Conservation (phyloP, 2,888 invertebrate species). For the Flabesymbios commensalis region DNA sequence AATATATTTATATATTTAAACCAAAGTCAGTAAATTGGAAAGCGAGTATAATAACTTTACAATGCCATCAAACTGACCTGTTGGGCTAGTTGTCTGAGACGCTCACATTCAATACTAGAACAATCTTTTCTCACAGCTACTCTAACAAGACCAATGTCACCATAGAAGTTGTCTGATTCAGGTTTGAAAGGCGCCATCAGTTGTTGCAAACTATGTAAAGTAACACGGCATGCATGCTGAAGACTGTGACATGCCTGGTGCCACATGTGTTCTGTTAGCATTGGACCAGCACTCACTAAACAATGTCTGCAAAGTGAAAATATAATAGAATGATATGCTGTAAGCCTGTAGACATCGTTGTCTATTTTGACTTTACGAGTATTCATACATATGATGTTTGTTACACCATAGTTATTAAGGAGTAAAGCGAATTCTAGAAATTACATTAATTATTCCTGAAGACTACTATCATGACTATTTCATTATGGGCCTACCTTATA, state of each 20-base stretch:
- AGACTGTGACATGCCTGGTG: conserved; percentile 75
- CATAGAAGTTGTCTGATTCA: conserved; percentile 92
- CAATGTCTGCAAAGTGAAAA: conserved; percentile 52
- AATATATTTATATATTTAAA: too few species aligned
- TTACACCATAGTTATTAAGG: too few species aligned
- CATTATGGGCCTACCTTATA: conserved; percentile 70
- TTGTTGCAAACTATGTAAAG: conserved; percentile 80
- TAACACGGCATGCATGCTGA: conserved; percentile 78
- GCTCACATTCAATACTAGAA: conserved; percentile 78
- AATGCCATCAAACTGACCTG: conserved; percentile 78
- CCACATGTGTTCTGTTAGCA: conserved; percentile 81
- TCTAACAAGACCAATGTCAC: conserved; percentile 77
- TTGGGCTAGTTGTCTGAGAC: conserved; percentile 84
- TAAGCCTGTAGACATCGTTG: too few species aligned
- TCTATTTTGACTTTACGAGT: too few species aligned
- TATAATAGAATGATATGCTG: too few species aligned
- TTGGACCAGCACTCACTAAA: conserved; percentile 77
- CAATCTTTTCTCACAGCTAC: conserved; percentile 90
- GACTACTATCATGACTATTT: too few species aligned
- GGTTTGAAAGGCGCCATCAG: conserved; percentile 87
- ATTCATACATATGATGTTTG: too few species aligned
- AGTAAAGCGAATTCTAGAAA: too few species aligned
- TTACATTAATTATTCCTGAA: too few species aligned
- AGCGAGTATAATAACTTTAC: too few species aligned
- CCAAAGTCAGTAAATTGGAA: too few species aligned